Percentiles rank a stretch among this genome's conserved stretches.
Conservation (phyloP, 2,888 invertebrate species). For the Stenichneumon culpator region DNA sequence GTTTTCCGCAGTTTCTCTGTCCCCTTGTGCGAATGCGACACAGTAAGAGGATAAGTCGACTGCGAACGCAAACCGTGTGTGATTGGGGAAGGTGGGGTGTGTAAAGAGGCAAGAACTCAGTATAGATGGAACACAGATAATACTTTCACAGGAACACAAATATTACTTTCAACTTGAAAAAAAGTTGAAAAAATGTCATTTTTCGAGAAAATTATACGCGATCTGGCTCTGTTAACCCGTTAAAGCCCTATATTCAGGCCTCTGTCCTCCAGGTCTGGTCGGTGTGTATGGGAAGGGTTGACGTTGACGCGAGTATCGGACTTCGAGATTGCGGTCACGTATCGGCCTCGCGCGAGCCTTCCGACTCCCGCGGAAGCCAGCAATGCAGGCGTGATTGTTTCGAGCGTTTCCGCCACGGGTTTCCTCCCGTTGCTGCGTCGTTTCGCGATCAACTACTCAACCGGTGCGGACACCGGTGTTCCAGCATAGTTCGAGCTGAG, state of each 20-base stretch:
- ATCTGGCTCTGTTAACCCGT: neutral
- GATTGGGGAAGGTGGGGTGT: too few relatives aligned
- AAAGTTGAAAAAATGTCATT: neutral
- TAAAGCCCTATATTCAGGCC: neutral
- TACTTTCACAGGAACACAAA: too few relatives aligned
- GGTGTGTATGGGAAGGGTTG: neutral
- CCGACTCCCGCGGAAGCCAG: constrained; percentile 70
- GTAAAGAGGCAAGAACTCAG: too few relatives aligned
- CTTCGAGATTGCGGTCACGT: constrained; percentile 68
- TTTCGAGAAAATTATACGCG: neutral
- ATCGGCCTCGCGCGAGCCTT: constrained; percentile 41
- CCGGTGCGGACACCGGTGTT: constrained; percentile 62
- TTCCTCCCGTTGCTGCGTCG: constrained; percentile 64
- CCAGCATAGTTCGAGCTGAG: constrained; percentile 51
- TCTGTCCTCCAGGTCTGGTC: neutral
- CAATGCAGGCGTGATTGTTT: constrained; percentile 75
- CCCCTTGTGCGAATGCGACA: too few relatives aligned
- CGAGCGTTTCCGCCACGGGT: constrained; percentile 74
- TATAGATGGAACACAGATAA: too few relatives aligned
- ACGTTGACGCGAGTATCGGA: constrained; percentile 42
- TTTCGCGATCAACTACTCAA: constrained; percentile 73
- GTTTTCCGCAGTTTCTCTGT: neutral
- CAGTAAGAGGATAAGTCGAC: too few relatives aligned
- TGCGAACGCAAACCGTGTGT: too few relatives aligned
- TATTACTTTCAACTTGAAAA: neutral